A percentile compares a stretch with the other conserved stretches of the same genome.
phyloP scores from a whole-genome alignment of 2,113 vertebrate species.

The Mirza zaza region DNA sequence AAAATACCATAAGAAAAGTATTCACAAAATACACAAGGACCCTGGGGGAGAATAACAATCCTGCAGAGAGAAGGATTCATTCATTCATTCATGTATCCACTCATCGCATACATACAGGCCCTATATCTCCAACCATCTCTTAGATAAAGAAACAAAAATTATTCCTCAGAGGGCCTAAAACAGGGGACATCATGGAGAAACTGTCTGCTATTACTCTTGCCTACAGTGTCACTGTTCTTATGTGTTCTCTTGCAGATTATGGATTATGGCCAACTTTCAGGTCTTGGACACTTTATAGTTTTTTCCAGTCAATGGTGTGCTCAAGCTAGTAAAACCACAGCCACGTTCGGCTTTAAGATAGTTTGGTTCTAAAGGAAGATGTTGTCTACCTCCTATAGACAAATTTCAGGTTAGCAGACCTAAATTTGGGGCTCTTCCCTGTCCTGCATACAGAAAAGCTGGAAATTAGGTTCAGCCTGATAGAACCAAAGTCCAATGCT shows the following conservation, averaged over 20 bases:
- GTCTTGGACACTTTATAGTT: background rate
- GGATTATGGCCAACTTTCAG: background rate
- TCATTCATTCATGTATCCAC: background rate
- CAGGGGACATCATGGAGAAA: background rate
- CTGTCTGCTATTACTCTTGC: background rate
- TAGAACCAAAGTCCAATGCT: background rate
- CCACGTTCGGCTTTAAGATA: background rate
- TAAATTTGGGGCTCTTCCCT: background rate
- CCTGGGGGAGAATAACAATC: background rate
- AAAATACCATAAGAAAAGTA: background rate
- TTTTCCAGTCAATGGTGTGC: background rate
- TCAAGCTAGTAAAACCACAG: background rate
- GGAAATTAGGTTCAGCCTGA: background rate
- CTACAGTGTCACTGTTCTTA: background rate
- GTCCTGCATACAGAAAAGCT: background rate
- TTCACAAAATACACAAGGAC: background rate
- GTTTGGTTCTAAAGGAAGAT: background rate
- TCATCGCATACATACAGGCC: background rate
- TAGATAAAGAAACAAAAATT: background rate
- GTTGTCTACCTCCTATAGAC: background rate
- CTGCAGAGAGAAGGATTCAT: background rate
- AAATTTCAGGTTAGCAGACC: background rate
- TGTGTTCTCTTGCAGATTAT: background rate
- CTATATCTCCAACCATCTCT: background rate
- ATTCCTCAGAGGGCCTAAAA: background rate